These are phyloP conservation scores for Hemithea aestivaria DNA, from an alignment of 2,888 invertebrate species.

Conservation along the genomic window DNA sequence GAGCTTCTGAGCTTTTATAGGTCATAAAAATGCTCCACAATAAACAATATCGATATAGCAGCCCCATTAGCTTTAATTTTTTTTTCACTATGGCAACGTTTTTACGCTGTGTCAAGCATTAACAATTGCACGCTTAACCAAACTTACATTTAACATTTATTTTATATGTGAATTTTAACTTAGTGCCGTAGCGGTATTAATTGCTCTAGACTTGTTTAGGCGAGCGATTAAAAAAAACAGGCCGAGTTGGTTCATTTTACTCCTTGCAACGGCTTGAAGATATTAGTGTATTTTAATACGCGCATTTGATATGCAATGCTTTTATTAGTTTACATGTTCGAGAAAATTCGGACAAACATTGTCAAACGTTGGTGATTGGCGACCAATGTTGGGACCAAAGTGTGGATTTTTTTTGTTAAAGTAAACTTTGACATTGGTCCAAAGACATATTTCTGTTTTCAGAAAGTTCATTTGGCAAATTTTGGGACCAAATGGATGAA, in stretches of 20 bases:
- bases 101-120: slow-evolving; percentile 43
- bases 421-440: no score
- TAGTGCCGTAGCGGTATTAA: slow-evolving; percentile 42
- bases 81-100: slow-evolving; percentile 47
- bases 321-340: slow-evolving; percentile 7
- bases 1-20: no score
- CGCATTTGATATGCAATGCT: no score
- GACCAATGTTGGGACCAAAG: no score
- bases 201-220: slow-evolving; percentile 35
- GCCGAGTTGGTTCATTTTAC: slow-evolving; percentile 10
- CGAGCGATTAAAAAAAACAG: slow-evolving; percentile 27
- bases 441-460: no score
- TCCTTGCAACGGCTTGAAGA: no score
- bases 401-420: no score
- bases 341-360: slow-evolving; percentile 6
- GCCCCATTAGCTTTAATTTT: slow-evolving; percentile 9
- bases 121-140: slow-evolving; percentile 70
- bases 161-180: slow-evolving; percentile 70
- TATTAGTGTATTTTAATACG: no score
- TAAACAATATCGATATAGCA: no score
- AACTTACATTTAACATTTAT: slow-evolving; percentile 51
- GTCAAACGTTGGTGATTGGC: no score
- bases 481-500: not conserved
- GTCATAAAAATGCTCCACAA: no score
- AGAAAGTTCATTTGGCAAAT: no score